Conservation (phyloP, 37 sponge, comb jelly and placozoan species). For the Agelas oroides region DNA sequence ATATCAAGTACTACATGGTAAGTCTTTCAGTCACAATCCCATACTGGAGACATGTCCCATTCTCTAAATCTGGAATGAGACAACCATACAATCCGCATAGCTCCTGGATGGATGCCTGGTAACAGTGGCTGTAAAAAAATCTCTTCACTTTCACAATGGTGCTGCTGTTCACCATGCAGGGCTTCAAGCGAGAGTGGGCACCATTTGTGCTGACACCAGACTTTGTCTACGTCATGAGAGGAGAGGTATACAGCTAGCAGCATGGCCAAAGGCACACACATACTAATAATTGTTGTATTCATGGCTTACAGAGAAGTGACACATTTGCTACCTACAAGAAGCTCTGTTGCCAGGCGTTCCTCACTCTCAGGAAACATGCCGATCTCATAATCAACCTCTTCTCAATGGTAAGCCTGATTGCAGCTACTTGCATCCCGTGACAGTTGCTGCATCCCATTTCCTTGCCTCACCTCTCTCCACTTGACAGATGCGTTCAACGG, state of each 20-base stretch:
- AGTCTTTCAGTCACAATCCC: too few relatives aligned
- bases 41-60: not conserved
- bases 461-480: not conserved
- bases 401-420: conserved; percentile 51
- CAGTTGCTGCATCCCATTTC: not conserved
- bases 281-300: not conserved
- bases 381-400: conserved; percentile 80
- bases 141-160: too few relatives aligned
- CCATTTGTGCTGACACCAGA: conserved; percentile 92
- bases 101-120: too few relatives aligned
- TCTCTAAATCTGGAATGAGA: too few relatives aligned
- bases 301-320: conserved; percentile 48
- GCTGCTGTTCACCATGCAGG: conserved; percentile 11
- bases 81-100: too few relatives aligned
- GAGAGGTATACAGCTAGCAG: conserved; percentile 73
- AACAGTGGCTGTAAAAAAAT: too few relatives aligned
- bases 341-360: conserved; percentile 67
- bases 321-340: conserved; percentile 54
- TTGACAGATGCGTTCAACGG: conserved; percentile 78
- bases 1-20: conserved; percentile 85
- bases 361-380: conserved; percentile 58
- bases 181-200: conserved; percentile 80
- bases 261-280: not conserved
- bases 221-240: conserved; percentile 89
- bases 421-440: too few relatives aligned